A percentile compares a stretch with the other conserved stretches of the same genome.
These are phyloP conservation scores for Bubalus kerabau DNA, from an alignment of 2,113 vertebrate genomes.

Conservation along the genomic window DNA sequence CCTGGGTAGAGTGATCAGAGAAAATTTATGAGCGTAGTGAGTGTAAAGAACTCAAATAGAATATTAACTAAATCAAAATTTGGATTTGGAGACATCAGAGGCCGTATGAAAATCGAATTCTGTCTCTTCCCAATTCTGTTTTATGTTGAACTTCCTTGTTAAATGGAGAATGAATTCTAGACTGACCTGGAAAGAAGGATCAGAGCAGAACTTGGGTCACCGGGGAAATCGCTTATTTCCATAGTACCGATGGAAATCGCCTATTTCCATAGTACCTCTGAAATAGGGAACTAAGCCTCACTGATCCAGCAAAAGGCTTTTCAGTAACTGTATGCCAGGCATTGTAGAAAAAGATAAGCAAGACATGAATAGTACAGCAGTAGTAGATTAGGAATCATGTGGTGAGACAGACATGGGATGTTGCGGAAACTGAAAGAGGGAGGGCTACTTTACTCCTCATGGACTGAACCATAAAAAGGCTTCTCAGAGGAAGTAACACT, in stretches of 20 bases:
- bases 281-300: neutral
- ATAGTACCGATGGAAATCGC: neutral
- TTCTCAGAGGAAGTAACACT: neutral
- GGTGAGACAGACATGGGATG: neutral
- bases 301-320: neutral
- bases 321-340: neutral
- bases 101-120: neutral
- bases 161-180: neutral
- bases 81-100: neutral
- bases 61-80: neutral
- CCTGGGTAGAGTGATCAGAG: neutral
- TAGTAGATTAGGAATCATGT: neutral
- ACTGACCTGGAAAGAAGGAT: neutral
- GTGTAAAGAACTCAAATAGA: neutral
- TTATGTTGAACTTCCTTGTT: neutral
- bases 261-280: neutral
- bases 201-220: neutral
- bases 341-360: neutral
- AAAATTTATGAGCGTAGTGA: neutral
- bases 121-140: neutral
- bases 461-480: neutral
- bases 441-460: neutral
- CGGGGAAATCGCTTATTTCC: neutral
- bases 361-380: neutral
- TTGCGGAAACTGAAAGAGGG: neutral